These are phyloP conservation scores for Pelobates cultripes DNA, from an alignment of 2,797 vertebrate genomes.

Conservation along the genomic window DNA sequence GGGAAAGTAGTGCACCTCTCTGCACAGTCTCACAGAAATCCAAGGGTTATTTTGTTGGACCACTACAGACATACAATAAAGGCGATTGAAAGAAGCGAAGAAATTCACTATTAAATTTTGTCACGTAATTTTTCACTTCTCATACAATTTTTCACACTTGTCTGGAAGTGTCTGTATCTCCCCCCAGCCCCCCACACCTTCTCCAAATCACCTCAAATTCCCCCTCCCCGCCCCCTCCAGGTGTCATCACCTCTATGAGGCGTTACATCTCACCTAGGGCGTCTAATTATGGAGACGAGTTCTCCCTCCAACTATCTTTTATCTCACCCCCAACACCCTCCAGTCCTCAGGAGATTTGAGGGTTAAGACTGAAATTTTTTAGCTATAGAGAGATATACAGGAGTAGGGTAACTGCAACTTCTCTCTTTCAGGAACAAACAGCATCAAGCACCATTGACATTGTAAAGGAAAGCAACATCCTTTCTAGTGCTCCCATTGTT, in stretches of 20 bases:
- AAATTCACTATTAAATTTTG: constrained; percentile 57
- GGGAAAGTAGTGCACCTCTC: not conserved
- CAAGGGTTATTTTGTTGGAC: constrained; percentile 42
- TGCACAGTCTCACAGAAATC: not conserved
- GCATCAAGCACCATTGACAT: not conserved
- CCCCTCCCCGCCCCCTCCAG: constrained; percentile 44
- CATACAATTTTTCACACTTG: constrained; percentile 56
- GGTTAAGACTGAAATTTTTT: constrained; percentile 1
- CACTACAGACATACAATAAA: constrained; percentile 40
- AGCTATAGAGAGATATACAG: constrained; percentile 21
- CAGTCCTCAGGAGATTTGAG: constrained; percentile 34
- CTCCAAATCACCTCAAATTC: constrained; percentile 33
- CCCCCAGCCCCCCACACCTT: constrained; percentile 23
- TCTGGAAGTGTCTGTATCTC: constrained; percentile 51
- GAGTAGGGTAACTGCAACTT: constrained; percentile 19
- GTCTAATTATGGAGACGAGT: constrained; percentile 13
- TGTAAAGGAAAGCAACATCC: constrained; percentile 14
- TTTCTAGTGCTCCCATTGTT: not conserved
- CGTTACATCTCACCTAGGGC: constrained; percentile 28
- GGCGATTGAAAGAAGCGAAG: constrained; percentile 41
- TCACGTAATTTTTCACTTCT: constrained; percentile 56
- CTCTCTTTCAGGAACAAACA: not conserved
- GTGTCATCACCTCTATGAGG: constrained; percentile 50
- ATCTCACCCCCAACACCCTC: not conserved
- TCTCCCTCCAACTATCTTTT: constrained; percentile 30